Evolutionary conservation across 1,140 invertebrate species (phyloP), one percentile per base, ranked within the genome.

Genomic region (Leptestheria dahalacensis): DNA sequence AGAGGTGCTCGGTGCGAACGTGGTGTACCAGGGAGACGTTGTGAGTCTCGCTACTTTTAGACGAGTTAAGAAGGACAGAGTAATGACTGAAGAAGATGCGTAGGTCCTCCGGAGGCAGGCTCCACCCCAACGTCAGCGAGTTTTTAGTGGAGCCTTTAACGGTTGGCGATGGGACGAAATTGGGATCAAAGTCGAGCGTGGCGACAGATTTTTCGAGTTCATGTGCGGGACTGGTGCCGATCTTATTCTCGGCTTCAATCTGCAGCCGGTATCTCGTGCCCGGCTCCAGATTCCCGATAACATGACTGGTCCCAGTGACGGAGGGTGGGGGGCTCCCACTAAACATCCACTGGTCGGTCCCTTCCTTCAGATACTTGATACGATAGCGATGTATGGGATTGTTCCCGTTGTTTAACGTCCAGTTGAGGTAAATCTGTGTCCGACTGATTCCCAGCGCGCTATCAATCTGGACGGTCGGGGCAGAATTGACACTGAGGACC

Each of bases 331-430:
- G 18, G 4, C 20, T 10, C 10, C 23, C 50, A 29, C 24, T 33
- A 48, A 47, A 49, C 23, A 26, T 26, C 9, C 48, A 29, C 4
- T 49, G 55, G 20, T 63, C 49, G 33, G 57, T 54, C 2, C 58
- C 48, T 21, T 62, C 60, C 51, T 66, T 64, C 62, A 63, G n/a
- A 11, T 64, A 62, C 65, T 79, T 77, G 9, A 87, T 74, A 48
- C 75, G 75, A 67, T 86, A 88, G 21, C 75, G 71, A 60, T 75
- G 73, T 21, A 86, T 77, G 0, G 81, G 79, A 48, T 79, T 79
- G 68, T 90, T 89, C 61, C 84, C 85, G 60, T 85, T 78, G 56
- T 82, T 78, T 0, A 87, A 73, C 0, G 86, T 89, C 86, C 86
- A 91, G 69, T 89, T 89, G 0, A 89, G 66, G 68, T 79, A 91